Conservation (phyloP, 1,140 invertebrate genomes). For the Halesus radiatus region DNA sequence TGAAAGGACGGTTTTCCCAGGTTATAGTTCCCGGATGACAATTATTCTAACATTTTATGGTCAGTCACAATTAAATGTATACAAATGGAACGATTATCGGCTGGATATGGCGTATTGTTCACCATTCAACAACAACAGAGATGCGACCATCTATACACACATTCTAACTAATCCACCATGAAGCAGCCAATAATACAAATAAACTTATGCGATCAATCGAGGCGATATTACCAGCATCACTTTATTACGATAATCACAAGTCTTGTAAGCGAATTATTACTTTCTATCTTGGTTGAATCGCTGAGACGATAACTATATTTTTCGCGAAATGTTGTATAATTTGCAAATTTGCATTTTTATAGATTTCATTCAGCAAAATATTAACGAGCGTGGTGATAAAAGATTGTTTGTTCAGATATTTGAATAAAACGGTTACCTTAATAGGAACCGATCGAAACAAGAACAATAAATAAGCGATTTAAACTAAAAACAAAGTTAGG, state of each 20-base stretch:
- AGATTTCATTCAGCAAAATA: conserved; percentile 4
- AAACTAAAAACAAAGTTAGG: too few relatives aligned
- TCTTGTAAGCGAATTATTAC: too few relatives aligned
- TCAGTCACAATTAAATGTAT: not conserved
- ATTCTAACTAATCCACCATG: not conserved
- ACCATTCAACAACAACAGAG: conserved; percentile 7
- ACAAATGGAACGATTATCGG: not conserved
- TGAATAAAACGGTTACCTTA: not conserved
- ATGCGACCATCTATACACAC: not conserved
- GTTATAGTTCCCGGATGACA: conserved; percentile 32
- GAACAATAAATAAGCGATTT: too few relatives aligned
- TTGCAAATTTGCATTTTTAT: conserved; percentile 21
- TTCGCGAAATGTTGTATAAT: not conserved
- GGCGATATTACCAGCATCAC: not conserved
- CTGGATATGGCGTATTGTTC: not conserved
- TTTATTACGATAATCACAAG: conserved; percentile 18
- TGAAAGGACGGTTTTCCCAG: conserved; percentile 4
- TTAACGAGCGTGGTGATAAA: conserved; percentile 13
- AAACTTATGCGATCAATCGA: not conserved
- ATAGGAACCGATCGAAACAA: too few relatives aligned
- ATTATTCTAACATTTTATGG: conserved; percentile 25
- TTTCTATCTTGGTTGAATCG: conserved; percentile 10
- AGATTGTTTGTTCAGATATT: conserved; percentile 4
- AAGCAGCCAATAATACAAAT: conserved; percentile 1
- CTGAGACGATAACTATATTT: conserved; percentile 5